Conservation (phyloP, 2,797 vertebrate genomes). For the Basileuterus tristriatus region DNA sequence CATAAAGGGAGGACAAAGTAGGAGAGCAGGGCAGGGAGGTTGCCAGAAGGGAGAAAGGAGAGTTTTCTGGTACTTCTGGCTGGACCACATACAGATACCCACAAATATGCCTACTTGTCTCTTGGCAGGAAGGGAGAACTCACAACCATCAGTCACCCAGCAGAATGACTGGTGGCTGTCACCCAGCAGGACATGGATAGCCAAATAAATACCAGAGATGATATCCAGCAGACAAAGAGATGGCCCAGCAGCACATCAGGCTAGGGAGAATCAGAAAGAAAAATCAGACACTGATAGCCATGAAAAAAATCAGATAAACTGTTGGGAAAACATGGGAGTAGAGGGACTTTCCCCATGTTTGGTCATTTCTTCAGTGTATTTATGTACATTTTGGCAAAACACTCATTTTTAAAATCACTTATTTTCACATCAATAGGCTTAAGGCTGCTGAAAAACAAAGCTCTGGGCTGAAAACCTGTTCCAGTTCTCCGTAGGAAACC, state of each 20-base stretch:
- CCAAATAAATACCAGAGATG: not conserved
- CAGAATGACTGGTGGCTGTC: not conserved
- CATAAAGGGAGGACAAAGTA: not conserved
- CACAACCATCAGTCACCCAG: not conserved
- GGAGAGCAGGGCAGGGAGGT: not conserved
- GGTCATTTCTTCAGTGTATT: not conserved
- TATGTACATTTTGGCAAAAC: not conserved
- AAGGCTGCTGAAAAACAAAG: slow-evolving; percentile 16
- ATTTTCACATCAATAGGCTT: not conserved
- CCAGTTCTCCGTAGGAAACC: slow-evolving; percentile 57
- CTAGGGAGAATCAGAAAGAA: not conserved
- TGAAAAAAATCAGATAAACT: not conserved
- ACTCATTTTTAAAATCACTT: not conserved
- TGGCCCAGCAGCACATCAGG: not conserved
- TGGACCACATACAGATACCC: not conserved
- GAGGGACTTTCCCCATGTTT: not conserved
- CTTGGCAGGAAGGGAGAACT: not conserved
- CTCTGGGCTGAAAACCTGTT: slow-evolving; percentile 42
- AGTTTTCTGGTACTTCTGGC: not conserved
- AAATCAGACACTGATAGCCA: not conserved
- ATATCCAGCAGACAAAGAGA: not conserved
- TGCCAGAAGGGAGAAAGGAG: not conserved
- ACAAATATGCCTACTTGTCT: not conserved
- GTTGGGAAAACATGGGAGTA: not conserved
- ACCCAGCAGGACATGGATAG: not conserved